Base-by-base conservation (phyloP, 2,797 vertebrate species). In the Diglossa cyanea region DNA sequence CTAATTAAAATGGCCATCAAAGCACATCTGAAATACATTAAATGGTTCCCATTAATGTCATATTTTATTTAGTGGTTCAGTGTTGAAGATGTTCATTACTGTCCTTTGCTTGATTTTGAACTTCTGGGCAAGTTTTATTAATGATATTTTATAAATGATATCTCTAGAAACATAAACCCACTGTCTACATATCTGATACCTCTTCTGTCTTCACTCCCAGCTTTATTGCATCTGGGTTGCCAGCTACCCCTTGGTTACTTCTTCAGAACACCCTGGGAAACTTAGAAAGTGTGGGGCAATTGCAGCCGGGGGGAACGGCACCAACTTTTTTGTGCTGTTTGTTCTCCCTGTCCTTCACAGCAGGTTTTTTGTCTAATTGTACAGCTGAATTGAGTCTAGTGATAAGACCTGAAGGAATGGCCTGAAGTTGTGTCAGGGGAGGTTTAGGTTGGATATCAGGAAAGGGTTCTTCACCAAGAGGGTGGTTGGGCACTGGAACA, bases 1-100 rank as follows among this genome's bases (percentile, higher is more conserved):
- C 91, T 97, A 98, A 98, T 98, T 98, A 97, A 97, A 98, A 97
- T 74, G 83, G 53, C 90, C 94, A 95, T 93, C 95, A 97, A 96
- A 95, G 93, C 87, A 95, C 83, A 94, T 78, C 71, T 88, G 94
- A 97, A 93, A 51, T 53, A 48, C 83, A 94, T 94, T 96, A 93
- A 96, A 92, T 83, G 30, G 39, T 90, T 95, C 75, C 81, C 80
- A 97, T 97, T 97, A 97, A 95, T 91, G 97, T 94, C 97, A 96
- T 93, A 97, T 95, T 97, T 97, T 96, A 97, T 98, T 97, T 95
- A 95, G 82, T 88, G 80, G 55, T 86, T 93, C 20, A 8, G 2
- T 74, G 39, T 92, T 95, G 95, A 96, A 95, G 93, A 88, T 92
- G 68, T 92, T 97, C 90, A 81, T 96, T 95, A 91, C 42, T 70